Percentiles rank a stretch among this genome's conserved stretches.
These are phyloP conservation scores for Myotis davidii DNA, from an alignment of 2,113 vertebrate genomes.

Conservation along the genomic window DNA sequence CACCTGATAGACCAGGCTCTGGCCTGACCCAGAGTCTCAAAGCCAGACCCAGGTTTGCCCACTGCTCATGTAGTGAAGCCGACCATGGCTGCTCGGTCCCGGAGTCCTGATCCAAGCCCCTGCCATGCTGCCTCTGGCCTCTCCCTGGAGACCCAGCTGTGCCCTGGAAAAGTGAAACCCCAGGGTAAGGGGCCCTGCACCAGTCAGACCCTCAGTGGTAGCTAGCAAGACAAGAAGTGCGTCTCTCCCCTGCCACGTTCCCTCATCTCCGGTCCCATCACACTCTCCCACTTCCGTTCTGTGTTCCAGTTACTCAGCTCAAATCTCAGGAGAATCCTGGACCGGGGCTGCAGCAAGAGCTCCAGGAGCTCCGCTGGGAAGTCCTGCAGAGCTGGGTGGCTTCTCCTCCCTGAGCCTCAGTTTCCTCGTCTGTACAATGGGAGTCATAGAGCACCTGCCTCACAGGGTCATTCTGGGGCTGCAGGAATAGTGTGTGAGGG, in stretches of 20 bases:
- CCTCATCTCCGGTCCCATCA: neutral
- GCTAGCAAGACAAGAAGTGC: neutral
- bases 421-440: neutral
- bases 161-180: neutral
- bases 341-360: neutral
- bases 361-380: neutral
- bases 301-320: neutral
- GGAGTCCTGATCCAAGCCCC: neutral
- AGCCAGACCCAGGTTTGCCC: neutral
- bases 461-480: neutral
- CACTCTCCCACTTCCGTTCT: neutral
- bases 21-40: neutral
- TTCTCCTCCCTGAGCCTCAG: neutral
- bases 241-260: neutral
- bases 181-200: neutral
- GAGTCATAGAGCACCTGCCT: neutral
- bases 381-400: neutral
- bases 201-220: neutral
- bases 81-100: neutral
- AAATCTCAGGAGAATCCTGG: neutral
- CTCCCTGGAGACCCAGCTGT: neutral
- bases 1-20: neutral
- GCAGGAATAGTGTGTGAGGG: neutral
- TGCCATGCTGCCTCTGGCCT: neutral
- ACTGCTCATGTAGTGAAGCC: neutral